These are phyloP conservation scores for Ctena decussata DNA, from an alignment of 2,888 invertebrate genomes.

Conservation along the genomic window DNA sequence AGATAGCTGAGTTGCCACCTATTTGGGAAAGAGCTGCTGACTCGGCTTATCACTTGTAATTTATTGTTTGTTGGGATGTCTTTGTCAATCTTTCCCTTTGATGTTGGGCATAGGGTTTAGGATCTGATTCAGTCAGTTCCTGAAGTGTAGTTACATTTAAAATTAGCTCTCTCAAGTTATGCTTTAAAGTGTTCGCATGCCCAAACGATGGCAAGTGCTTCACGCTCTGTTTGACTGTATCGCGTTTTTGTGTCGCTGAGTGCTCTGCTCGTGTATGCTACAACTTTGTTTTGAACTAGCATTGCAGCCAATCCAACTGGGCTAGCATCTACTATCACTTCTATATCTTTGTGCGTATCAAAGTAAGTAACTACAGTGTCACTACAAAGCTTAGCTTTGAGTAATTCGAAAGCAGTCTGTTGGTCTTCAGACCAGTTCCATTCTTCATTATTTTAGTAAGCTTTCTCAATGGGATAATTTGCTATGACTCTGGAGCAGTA, in stretches of 20 bases:
- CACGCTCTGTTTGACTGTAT: slow-evolving; percentile 71
- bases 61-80: no score
- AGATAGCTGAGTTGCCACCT: no score
- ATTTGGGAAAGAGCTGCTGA: no score
- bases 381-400: slow-evolving; percentile 54
- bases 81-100: no score
- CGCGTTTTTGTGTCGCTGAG: slow-evolving; percentile 61
- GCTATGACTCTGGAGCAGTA: slow-evolving; percentile 72
- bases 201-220: slow-evolving; percentile 74
- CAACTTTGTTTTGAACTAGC: neutral
- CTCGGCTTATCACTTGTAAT: no score
- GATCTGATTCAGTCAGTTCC: no score
- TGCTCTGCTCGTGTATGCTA: slow-evolving; percentile 64
- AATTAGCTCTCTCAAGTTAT: neutral
- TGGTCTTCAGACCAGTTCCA: slow-evolving; percentile 64
- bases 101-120: no score
- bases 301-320: neutral
- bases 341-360: slow-evolving; percentile 21
- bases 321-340: neutral
- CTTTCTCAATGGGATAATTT: slow-evolving; percentile 68
- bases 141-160: no score
- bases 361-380: slow-evolving; percentile 47
- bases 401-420: slow-evolving; percentile 56
- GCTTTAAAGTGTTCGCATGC: neutral
- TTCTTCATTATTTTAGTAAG: slow-evolving; percentile 55